Percentiles rank a stretch among this genome's conserved stretches.
Conservation (phyloP, 2,113 vertebrate genomes). For the Myanophis thanlyinensis region DNA sequence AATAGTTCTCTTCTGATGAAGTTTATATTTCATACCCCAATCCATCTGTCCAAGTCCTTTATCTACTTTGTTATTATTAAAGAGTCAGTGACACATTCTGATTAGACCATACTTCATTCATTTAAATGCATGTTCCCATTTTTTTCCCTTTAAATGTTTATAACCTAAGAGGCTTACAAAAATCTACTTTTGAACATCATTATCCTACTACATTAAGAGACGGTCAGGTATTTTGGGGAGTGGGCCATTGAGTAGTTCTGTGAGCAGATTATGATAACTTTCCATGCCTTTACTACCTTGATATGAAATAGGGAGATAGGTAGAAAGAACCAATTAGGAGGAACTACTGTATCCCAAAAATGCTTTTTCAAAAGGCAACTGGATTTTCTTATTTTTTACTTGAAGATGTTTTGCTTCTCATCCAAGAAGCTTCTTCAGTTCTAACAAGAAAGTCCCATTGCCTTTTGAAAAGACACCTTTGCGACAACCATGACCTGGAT, state of each 20-base stretch:
- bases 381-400: neutral
- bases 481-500: neutral
- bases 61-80: rapidly evolving
- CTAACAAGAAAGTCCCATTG: neutral
- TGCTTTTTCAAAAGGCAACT: neutral
- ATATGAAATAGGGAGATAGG: neutral
- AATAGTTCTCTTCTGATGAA: neutral
- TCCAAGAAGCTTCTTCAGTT: neutral
- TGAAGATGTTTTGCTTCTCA: neutral
- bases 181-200: neutral
- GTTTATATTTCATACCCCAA: rapidly evolving
- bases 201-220: neutral
- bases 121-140: neutral
- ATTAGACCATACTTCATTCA: neutral
- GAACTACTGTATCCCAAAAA: neutral
- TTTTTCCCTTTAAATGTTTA: neutral
- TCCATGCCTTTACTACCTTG: neutral
- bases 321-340: neutral
- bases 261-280: neutral
- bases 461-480: neutral
- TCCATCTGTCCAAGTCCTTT: rapidly evolving
- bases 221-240: neutral
- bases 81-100: neutral
- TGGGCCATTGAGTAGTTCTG: neutral
- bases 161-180: neutral